Base-by-base conservation (phyloP, 1,140 invertebrate genomes). In the Coelopa frigida region DNA sequence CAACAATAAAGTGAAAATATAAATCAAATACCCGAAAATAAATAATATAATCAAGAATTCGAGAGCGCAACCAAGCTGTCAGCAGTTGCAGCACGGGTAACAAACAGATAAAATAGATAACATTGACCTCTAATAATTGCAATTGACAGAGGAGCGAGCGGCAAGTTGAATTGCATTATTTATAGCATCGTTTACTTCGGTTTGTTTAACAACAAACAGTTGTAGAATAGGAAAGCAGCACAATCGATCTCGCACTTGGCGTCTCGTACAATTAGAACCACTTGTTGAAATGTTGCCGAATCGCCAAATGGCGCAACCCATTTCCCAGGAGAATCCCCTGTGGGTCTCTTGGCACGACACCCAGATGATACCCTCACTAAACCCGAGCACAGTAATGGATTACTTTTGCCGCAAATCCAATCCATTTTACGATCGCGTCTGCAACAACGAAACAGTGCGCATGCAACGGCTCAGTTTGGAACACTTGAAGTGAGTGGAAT, bases 401-500 rank as follows among this genome's bases (percentile, higher is more conserved):
- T 98, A 98, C 65, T 98, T 98, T 73, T 89, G 90, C 5, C 89
- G 96, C 68, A 77, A 87, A 54, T 89, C 83, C 31, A 98, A 98
- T 76, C 92, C 92, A 10, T 98, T 98, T 65, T 98, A 94, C 66
- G 94, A 98, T 60, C 77, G 87, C 40, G 92, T 87, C 12, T 98
- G 93, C 61, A 97, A 97, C 64, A 98, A 98, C 78, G 93, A 97
- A 75, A 84, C 87, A 45, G 81, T 97, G 36, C 92, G 93, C 77
- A 98, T 98, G 94, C 94, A 97, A 65, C 77, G 91, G 39, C 72
- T 92, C 4, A 91, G 78, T 61, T 78, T 87, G 21, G 92, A 96
- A 53, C 89, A 95, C 59, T 70, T 96, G 39, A 81, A 81, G 90
- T 94, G 80, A 79, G 77, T 67, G 32, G 4, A 5, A 36, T 38